Conservation (phyloP, 2,888 invertebrate genomes). For the Pachydiplax longipennis region DNA sequence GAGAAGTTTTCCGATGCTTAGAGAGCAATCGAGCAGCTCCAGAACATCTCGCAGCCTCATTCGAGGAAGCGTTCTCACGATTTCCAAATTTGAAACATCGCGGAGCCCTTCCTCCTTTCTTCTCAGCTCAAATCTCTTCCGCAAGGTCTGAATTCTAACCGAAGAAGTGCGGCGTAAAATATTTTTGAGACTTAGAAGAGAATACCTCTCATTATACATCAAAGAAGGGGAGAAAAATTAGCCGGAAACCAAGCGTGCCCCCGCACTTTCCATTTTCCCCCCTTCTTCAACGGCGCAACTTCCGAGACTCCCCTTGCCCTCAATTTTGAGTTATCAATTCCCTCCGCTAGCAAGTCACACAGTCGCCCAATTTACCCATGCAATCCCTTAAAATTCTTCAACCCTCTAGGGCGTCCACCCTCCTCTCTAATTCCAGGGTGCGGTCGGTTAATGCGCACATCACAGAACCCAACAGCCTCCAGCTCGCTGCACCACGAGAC, state of each 20-base stretch:
- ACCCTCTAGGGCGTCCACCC: background rate
- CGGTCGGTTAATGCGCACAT: constrained; percentile 2
- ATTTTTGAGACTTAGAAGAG: background rate
- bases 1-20: background rate
- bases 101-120: background rate
- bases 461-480: constrained; percentile 5
- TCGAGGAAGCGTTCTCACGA: background rate
- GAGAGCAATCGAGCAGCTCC: background rate
- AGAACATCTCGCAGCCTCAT: background rate
- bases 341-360: constrained; percentile 49
- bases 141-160: background rate
- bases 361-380: constrained; percentile 49
- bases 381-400: constrained; percentile 48
- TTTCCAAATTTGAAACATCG: background rate
- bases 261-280: constrained; percentile 48
- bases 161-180: background rate
- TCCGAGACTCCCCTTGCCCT: constrained; percentile 27
- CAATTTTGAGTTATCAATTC: constrained; percentile 22
- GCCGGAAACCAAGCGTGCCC: background rate
- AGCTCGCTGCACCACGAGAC: constrained; percentile 1
- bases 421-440: constrained; percentile 12
- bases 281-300: constrained; percentile 48
- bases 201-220: background rate
- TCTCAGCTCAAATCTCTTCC: background rate
- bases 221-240: background rate